Evolutionary conservation across 2,113 vertebrate species (phyloP).

Genomic region (Alectura lathami): DNA sequence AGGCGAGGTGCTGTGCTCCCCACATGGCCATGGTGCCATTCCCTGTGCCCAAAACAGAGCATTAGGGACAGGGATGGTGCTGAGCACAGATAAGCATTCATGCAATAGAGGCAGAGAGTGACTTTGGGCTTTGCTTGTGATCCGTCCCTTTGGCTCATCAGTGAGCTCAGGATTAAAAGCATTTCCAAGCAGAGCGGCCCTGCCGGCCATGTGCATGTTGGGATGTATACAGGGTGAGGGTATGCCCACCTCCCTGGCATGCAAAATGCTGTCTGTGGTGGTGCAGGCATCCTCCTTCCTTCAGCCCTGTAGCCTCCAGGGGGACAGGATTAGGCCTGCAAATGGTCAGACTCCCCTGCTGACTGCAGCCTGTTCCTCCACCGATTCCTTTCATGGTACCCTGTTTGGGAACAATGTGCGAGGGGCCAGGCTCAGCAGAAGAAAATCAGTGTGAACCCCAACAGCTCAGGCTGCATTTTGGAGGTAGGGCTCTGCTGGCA

Average conservation of each 20-base stretch:
- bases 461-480: background rate
- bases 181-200: background rate
- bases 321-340: background rate
- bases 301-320: background rate
- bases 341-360: background rate
- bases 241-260: background rate
- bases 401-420: background rate
- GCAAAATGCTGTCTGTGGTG: background rate
- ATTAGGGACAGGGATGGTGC: background rate
- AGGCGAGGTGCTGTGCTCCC: accelerated
- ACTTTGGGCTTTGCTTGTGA: background rate
- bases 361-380: background rate
- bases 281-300: background rate
- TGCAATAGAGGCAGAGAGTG: background rate
- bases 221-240: background rate
- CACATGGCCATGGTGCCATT: too few relatives aligned
- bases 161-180: background rate
- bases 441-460: background rate
- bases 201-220: accelerated
- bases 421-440: background rate
- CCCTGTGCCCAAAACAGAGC: too few relatives aligned
- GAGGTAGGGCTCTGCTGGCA: background rate
- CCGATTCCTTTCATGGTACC: background rate
- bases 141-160: background rate
- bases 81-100: background rate